Evolutionary conservation across 2,888 invertebrate species (phyloP).

Genomic region (Sinhomidia bicolor): DNA sequence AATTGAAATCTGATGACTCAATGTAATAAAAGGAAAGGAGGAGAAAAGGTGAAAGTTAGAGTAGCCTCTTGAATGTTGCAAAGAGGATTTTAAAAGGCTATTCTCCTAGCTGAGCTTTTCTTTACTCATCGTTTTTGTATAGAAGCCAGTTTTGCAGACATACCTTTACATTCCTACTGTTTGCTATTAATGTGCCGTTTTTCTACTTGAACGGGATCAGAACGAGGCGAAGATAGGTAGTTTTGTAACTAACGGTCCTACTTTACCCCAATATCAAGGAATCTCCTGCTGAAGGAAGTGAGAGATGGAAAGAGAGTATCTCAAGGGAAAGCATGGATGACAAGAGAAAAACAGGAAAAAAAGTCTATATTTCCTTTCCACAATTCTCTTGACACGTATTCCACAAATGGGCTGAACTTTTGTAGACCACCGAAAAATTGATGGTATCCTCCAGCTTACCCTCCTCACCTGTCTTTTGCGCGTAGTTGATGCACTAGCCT

Average conservation of each 20-base stretch:
- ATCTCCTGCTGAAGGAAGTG: not conserved
- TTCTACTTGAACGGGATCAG: not conserved
- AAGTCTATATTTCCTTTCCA: not conserved
- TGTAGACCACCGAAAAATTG: not conserved
- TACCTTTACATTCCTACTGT: no score
- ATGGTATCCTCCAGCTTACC: no score
- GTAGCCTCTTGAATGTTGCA: constrained; percentile 21
- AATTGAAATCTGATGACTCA: constrained; percentile 41
- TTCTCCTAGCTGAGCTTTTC: not conserved
- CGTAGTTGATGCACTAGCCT: no score
- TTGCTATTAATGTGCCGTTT: no score
- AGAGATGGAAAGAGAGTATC: no score
- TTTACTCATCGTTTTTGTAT: not conserved
- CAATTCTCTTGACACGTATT: no score
- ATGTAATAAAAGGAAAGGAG: constrained; percentile 10
- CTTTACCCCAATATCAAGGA: not conserved
- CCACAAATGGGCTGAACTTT: not conserved
- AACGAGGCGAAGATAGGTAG: not conserved
- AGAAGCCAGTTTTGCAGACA: no score
- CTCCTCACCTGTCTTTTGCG: no score
- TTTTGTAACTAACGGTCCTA: not conserved
- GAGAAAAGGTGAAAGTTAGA: constrained; percentile 10
- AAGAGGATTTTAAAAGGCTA: constrained; percentile 1
- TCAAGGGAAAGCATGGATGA: no score
- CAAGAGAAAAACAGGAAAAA: not conserved